Conservation (phyloP, 1,140 invertebrate species). For the Steinernema feltiae region DNA sequence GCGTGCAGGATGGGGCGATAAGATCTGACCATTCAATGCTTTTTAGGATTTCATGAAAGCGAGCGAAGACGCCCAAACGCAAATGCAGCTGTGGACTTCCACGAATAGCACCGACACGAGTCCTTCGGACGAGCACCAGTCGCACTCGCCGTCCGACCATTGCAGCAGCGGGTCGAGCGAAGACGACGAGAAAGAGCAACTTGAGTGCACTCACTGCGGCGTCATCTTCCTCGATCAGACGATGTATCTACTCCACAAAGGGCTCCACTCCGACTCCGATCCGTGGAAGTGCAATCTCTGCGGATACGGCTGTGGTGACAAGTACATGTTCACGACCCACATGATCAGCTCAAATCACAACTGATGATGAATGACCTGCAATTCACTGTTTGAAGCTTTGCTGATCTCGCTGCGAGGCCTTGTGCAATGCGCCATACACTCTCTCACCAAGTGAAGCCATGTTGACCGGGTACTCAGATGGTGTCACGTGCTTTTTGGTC, state of each 20-base stretch:
- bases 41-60: constrained; percentile 6
- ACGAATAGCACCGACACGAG: not conserved
- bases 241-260: constrained; percentile 90
- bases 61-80: not conserved
- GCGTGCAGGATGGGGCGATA: not conserved
- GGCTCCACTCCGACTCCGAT: constrained; percentile 82
- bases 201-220: constrained; percentile 78
- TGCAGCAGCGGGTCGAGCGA: constrained; percentile 1
- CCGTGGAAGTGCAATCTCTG: constrained; percentile 97
- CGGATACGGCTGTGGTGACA: constrained; percentile 80
- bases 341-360: constrained; percentile 78
- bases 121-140: not conserved
- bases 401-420: not conserved
- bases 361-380: not conserved
- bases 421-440: not conserved
- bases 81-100: constrained; percentile 7
- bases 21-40: not conserved
- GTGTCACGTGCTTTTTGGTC: not conserved
- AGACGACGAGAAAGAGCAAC: constrained; percentile 36
- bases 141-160: constrained; percentile 4
- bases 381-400: not conserved
- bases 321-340: constrained; percentile 94
- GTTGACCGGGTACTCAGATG: not conserved
- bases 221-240: constrained; percentile 90
- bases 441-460: not conserved